Evolutionary conservation across 2,113 vertebrate species (phyloP).

Genomic region (Eolophus roseicapilla): DNA sequence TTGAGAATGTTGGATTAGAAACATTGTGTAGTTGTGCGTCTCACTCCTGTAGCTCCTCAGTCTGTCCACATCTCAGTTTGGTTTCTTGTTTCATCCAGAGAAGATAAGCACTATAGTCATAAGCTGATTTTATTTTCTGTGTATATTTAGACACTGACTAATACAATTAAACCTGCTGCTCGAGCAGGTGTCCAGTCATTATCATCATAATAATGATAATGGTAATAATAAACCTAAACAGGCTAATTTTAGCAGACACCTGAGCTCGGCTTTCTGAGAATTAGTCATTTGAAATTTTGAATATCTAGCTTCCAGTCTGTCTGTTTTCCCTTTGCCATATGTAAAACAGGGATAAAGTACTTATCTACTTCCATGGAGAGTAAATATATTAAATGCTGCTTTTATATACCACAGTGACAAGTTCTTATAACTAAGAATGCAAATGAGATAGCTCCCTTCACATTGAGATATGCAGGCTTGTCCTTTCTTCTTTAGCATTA

Average conservation of each 20-base stretch:
- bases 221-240: conserved; percentile 39
- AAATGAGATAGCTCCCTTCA: background rate
- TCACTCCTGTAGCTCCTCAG: background rate
- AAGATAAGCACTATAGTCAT: background rate
- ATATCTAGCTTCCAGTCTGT: background rate
- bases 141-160: conserved; percentile 30
- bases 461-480: background rate
- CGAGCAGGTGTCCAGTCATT: conserved; percentile 42
- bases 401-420: background rate
- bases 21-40: background rate
- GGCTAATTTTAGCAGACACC: conserved; percentile 34
- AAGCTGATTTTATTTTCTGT: background rate
- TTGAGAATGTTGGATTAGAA: background rate
- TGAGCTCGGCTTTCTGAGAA: background rate
- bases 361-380: background rate
- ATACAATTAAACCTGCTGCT: conserved; percentile 24
- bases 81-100: background rate
- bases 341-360: background rate
- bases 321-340: background rate
- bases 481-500: background rate
- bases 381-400: background rate
- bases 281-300: background rate
- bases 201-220: background rate
- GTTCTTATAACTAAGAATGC: background rate
- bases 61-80: background rate